A percentile compares a stretch with the other conserved stretches of the same genome.
phyloP scores from a whole-genome alignment of 2,113 vertebrate genomes.

The Pachycephala philippinensis region DNA sequence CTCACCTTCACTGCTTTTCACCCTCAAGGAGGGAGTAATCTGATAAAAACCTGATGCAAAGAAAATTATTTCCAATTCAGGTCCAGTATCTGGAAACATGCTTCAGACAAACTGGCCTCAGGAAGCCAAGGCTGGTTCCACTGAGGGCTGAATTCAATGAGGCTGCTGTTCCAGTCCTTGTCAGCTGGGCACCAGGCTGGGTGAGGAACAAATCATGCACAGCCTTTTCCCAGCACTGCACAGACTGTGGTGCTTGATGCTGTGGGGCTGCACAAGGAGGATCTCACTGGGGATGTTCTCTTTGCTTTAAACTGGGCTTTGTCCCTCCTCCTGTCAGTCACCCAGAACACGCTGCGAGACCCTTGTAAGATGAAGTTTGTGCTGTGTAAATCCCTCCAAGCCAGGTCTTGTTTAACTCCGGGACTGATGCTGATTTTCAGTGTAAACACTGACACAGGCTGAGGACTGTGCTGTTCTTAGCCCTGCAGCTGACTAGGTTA shows the following conservation, averaged over 20 bases:
- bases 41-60: background rate
- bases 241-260: background rate
- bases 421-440: background rate
- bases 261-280: background rate
- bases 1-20: background rate
- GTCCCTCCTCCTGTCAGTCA: background rate
- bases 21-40: background rate
- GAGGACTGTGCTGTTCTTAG: background rate
- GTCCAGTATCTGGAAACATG: background rate
- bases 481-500: background rate
- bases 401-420: background rate
- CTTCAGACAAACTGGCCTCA: background rate
- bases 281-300: background rate
- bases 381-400: background rate
- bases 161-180: background rate
- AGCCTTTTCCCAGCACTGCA: background rate
- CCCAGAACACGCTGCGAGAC: background rate
- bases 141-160: background rate
- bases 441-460: background rate
- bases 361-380: background rate
- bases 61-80: background rate
- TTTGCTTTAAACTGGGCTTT: background rate
- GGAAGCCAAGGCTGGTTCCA: background rate
- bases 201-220: background rate
- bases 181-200: background rate